phyloP scores from a whole-genome alignment of 2,888 invertebrate species.

The Lydus trimaculatus region DNA sequence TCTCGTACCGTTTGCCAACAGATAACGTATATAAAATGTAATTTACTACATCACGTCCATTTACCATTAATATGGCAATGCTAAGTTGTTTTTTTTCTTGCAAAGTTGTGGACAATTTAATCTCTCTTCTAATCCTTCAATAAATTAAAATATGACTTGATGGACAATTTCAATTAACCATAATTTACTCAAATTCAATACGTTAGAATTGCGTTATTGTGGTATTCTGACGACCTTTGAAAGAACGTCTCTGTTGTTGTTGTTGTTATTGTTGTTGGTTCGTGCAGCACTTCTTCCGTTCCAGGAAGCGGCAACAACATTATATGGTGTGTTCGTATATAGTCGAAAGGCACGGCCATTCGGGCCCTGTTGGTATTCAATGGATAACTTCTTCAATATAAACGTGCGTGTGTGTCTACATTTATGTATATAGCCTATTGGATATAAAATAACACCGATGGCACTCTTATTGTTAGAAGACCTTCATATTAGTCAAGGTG shows the following conservation, averaged over 20 bases:
- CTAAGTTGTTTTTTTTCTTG: no score
- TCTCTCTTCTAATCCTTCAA: no score
- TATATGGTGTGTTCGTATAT: slow-evolving; percentile 4
- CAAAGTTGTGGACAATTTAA: no score
- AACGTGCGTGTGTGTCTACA: background rate
- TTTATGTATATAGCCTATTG: background rate
- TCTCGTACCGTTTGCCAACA: background rate
- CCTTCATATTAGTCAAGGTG: slow-evolving; percentile 7
- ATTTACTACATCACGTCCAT: background rate
- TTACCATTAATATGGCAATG: background rate
- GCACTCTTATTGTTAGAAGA: slow-evolving; percentile 12
- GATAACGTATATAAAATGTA: background rate
- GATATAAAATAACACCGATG: slow-evolving; percentile 10
- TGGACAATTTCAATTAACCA: background rate
- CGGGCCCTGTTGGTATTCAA: slow-evolving; percentile 12
- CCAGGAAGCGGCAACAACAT: slow-evolving; percentile 22
- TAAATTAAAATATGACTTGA: no score
- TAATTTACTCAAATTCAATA: background rate
- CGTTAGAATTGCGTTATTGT: background rate
- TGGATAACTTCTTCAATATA: background rate
- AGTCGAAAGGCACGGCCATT: background rate
- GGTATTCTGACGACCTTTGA: slow-evolving; percentile 17
- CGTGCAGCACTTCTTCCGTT: slow-evolving; percentile 37
- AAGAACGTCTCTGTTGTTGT: slow-evolving; percentile 13
- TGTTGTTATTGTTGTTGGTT: slow-evolving; percentile 15